phyloP scores from a whole-genome alignment of 2,888 invertebrate genomes.

The Chelonus formosanus region DNA sequence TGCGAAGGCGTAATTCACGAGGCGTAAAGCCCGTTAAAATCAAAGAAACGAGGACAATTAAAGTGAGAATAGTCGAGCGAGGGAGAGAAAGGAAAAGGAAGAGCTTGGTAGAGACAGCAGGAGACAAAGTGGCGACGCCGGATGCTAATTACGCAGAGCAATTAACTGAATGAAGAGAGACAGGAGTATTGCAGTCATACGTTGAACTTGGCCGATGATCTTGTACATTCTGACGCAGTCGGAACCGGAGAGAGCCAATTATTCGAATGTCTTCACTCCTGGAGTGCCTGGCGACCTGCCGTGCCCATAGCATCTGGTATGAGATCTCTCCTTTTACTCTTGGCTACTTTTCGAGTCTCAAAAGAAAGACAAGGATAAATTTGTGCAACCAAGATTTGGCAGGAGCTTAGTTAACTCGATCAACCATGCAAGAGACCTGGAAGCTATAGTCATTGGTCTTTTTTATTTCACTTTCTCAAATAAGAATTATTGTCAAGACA shows the following conservation, averaged over 20 bases:
- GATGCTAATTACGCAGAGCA: slow-evolving; percentile 52
- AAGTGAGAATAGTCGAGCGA: slow-evolving; percentile 16
- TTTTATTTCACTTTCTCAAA: too few relatives aligned
- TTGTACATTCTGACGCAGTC: slow-evolving; percentile 36
- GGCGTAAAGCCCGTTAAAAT: slow-evolving; percentile 22
- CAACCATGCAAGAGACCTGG: too few relatives aligned
- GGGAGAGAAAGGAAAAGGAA: slow-evolving; percentile 14
- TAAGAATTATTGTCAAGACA: too few relatives aligned
- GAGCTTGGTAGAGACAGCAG: slow-evolving; percentile 4
- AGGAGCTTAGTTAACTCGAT: not conserved
- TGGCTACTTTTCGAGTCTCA: too few relatives aligned
- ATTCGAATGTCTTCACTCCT: slow-evolving; percentile 58
- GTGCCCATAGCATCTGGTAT: slow-evolving; percentile 40
- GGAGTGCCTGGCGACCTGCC: slow-evolving; percentile 53
- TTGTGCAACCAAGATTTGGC: slow-evolving; percentile 6
- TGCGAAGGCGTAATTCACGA: slow-evolving; percentile 20
- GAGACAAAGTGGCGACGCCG: slow-evolving; percentile 30
- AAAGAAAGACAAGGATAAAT: slow-evolving; percentile 8
- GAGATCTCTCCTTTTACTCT: slow-evolving; percentile 8
- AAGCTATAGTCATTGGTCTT: too few relatives aligned
- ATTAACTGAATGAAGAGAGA: slow-evolving; percentile 40
- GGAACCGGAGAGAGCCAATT: slow-evolving; percentile 54
- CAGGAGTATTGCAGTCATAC: slow-evolving; percentile 6
- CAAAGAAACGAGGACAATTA: slow-evolving; percentile 25
- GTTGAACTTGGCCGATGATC: not conserved